Conservation (phyloP, 92 coral and sea anemone species). For the Paragorgia papillata region DNA sequence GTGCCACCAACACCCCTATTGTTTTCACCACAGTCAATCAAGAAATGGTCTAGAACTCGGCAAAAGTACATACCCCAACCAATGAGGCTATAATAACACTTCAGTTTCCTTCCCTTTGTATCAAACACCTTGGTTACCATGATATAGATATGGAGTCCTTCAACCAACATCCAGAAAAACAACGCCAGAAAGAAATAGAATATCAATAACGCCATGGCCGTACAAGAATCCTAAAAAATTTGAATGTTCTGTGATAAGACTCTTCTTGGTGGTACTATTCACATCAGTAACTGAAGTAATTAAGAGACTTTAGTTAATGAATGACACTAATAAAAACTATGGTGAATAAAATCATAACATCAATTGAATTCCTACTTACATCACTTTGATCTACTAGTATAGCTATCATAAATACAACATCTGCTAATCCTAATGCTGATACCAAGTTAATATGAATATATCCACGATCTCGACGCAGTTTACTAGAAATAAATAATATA, state of each 20-base stretch:
- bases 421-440: slow-evolving; percentile 23
- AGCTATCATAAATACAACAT: slow-evolving; percentile 1
- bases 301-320: too few relatives aligned
- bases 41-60: too few relatives aligned
- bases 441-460: slow-evolving; percentile 29
- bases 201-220: slow-evolving; percentile 8
- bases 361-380: too few relatives aligned
- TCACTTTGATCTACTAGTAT: background rate
- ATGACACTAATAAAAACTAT: too few relatives aligned
- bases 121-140: slow-evolving; percentile 39
- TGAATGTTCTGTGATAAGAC: too few relatives aligned
- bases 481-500: background rate
- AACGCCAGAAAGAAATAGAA: slow-evolving; percentile 29
- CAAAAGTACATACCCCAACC: slow-evolving; percentile 47
- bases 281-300: too few relatives aligned
- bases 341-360: too few relatives aligned
- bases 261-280: too few relatives aligned
- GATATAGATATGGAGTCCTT: slow-evolving; percentile 32
- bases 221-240: slow-evolving; percentile 5
- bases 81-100: background rate
- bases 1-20: too few relatives aligned
- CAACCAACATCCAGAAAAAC: slow-evolving; percentile 44
- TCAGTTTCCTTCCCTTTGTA: slow-evolving; percentile 2
- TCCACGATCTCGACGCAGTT: slow-evolving; percentile 9
- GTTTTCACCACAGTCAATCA: too few relatives aligned